Conservation (phyloP, 1,140 invertebrate species). For the Scaptomyza graminum region DNA sequence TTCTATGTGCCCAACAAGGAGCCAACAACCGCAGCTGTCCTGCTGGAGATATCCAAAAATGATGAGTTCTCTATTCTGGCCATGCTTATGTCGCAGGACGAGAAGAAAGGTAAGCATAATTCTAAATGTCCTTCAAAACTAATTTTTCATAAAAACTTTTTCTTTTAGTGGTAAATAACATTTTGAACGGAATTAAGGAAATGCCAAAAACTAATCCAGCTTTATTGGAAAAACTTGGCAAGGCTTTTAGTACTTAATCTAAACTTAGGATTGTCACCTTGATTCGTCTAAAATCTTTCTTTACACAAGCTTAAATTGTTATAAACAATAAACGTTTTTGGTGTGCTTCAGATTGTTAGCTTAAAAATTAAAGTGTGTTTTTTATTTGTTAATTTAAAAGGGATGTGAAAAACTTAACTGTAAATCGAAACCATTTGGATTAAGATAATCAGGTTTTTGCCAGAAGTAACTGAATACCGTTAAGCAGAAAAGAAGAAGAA, state of each 20-base stretch:
- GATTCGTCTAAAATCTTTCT: background rate
- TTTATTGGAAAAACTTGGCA: conserved; percentile 43
- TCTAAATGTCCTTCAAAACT: background rate
- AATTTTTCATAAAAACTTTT: background rate
- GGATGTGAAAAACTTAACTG: background rate
- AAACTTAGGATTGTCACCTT: background rate
- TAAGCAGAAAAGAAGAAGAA: too few species aligned
- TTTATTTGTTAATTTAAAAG: conserved; percentile 6
- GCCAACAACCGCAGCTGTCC: conserved; percentile 53
- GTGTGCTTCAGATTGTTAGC: conserved; percentile 57
- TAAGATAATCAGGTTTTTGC: conserved; percentile 26
- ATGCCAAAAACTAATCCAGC: conserved; percentile 46
- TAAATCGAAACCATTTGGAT: conserved; percentile 17
- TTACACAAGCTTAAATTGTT: conserved; percentile 26
- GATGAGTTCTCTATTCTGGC: conserved; percentile 68
- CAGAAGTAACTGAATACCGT: conserved; percentile 29
- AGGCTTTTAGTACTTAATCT: conserved; percentile 37
- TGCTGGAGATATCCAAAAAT: conserved; percentile 70
- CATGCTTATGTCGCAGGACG: conserved; percentile 72
- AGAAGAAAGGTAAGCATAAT: conserved; percentile 57
- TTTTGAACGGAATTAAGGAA: conserved; percentile 52
- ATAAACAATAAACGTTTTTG: conserved; percentile 38
- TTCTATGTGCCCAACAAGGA: conserved; percentile 73
- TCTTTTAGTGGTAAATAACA: conserved; percentile 54
- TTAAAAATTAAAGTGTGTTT: conserved; percentile 28